Conservation (phyloP, 2,888 invertebrate genomes). For the Aplocera efformata region DNA sequence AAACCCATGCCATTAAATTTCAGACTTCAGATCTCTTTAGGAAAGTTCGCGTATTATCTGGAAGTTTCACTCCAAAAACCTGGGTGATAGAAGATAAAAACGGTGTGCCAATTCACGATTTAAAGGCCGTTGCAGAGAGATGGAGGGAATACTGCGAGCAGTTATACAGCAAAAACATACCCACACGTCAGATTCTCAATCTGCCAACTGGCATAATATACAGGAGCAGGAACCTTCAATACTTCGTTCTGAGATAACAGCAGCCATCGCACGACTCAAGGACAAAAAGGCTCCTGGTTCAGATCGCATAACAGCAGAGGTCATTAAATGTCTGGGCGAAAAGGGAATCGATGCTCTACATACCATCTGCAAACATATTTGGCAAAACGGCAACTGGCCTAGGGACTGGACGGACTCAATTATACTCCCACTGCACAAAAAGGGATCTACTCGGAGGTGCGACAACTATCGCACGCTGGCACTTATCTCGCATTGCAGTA, state of each 20-base stretch:
- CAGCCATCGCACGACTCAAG: not conserved
- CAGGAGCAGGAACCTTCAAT: not conserved
- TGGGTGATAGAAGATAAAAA: constrained; percentile 3
- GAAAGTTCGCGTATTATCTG: not conserved
- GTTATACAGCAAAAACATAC: not conserved
- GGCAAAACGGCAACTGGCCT: no score
- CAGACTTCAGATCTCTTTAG: constrained; percentile 5
- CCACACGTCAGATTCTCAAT: no score
- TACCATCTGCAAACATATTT: no score
- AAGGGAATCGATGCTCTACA: no score
- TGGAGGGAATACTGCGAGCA: constrained; percentile 1
- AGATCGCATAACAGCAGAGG: not conserved
- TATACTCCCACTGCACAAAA: no score
- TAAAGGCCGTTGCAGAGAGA: not conserved
- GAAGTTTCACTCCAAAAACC: not conserved
- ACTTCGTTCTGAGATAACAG: not conserved
- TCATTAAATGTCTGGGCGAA: not conserved
- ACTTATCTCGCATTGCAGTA: no score
- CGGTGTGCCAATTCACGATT: not conserved
- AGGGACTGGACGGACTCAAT: no score
- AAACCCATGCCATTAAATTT: not conserved
- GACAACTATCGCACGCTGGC: no score
- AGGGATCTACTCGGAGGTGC: no score
- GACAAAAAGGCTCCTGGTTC: not conserved
- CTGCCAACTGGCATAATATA: not conserved